phyloP scores from a whole-genome alignment of 2,113 vertebrate species.

The Pteruthius melanotis region DNA sequence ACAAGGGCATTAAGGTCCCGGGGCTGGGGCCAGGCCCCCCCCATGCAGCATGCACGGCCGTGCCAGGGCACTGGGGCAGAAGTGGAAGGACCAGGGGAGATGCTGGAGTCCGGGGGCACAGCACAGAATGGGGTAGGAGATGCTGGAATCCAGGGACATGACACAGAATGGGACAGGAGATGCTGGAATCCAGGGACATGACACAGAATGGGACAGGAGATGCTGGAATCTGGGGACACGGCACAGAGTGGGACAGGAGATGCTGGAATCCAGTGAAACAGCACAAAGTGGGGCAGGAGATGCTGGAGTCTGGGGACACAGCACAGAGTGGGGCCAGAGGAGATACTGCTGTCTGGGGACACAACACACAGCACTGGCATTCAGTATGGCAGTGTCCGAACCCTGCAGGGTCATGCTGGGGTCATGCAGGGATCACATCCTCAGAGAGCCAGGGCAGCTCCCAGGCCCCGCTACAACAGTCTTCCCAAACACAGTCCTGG shows the following conservation, averaged over 20 bases:
- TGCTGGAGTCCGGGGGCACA: background rate
- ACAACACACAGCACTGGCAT: background rate
- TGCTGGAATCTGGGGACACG: accelerated
- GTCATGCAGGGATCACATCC: constrained; percentile 16
- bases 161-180: background rate
- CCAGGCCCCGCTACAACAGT: accelerated
- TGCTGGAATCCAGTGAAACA: background rate
- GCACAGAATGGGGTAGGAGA: constrained; percentile 7
- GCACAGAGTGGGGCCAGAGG: background rate
- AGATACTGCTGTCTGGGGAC: background rate
- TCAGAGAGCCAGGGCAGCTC: accelerated
- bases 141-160: background rate
- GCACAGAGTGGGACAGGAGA: background rate
- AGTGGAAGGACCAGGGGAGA: background rate
- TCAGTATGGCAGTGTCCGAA: background rate
- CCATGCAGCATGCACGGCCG: constrained; percentile 59
- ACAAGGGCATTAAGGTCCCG: constrained; percentile 75
- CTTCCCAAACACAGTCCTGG: background rate
- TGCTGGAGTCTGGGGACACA: accelerated
- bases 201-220: background rate
- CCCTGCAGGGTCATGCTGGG: background rate
- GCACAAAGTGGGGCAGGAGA: background rate
- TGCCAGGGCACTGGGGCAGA: background rate
- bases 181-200: background rate
- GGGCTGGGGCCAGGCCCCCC: background rate